Evolutionary conservation across 2,113 vertebrate genomes (phyloP).

Genomic region (Leptodactylus fuscus): DNA sequence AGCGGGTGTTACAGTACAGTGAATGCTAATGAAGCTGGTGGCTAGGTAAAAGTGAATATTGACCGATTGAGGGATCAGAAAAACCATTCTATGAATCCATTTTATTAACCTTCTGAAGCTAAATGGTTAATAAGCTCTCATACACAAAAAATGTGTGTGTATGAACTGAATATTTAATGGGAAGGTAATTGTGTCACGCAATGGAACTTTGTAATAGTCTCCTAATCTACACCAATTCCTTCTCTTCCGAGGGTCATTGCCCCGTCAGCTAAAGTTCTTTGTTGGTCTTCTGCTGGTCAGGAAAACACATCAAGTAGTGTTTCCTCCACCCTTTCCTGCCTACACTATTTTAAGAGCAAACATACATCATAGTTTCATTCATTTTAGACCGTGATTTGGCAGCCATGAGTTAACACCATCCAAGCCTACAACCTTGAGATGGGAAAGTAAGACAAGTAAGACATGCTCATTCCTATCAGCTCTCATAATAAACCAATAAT

Average conservation of each 20-base stretch:
- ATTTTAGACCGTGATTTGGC: constrained; percentile 44
- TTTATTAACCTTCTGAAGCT: too few relatives aligned
- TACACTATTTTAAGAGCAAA: constrained; percentile 50
- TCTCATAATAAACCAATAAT: neutral
- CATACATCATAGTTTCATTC: constrained; percentile 1
- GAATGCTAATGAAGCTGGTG: too few relatives aligned
- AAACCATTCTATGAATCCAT: too few relatives aligned
- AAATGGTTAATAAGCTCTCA: too few relatives aligned
- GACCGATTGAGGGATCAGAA: too few relatives aligned
- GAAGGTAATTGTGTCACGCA: constrained; percentile 30
- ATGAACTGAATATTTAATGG: neutral
- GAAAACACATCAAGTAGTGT: constrained; percentile 45
- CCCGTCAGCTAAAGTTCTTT: constrained; percentile 35
- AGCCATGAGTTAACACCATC: constrained; percentile 24
- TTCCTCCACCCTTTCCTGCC: constrained; percentile 53
- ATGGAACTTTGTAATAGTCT: constrained; percentile 38
- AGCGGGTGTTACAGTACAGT: too few relatives aligned
- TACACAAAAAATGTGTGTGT: too few relatives aligned
- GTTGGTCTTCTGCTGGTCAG: constrained; percentile 37
- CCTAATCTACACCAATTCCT: constrained; percentile 46
- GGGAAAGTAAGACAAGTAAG: neutral
- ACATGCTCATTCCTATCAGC: neutral
- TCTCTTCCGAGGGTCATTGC: constrained; percentile 36
- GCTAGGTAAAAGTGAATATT: too few relatives aligned
- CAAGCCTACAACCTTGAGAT: constrained; percentile 9